phyloP scores from a whole-genome alignment of 2,113 vertebrate genomes.

The Periophthalmus modestus region DNA sequence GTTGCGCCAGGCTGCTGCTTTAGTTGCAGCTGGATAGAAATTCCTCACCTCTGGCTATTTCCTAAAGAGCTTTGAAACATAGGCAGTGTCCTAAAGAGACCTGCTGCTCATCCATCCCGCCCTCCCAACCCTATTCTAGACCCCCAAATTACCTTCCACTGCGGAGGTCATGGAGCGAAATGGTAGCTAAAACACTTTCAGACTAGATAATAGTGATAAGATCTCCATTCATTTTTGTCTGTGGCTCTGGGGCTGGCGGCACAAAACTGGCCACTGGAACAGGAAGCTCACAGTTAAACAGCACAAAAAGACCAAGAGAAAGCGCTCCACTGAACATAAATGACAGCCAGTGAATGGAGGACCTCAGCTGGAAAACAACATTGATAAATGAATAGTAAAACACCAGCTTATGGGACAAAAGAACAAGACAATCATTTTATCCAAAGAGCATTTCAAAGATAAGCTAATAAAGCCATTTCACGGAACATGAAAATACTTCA shows the following conservation, averaged over 20 bases:
- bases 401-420: background rate
- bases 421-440: background rate
- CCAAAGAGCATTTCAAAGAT: background rate
- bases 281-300: slow-evolving; percentile 7
- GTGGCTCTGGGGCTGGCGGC: slow-evolving; percentile 15
- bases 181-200: slow-evolving; percentile 42
- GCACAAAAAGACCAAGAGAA: background rate
- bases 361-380: background rate
- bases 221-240: slow-evolving; percentile 37
- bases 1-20: slow-evolving; percentile 30
- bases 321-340: background rate
- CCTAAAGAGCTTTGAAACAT: slow-evolving; percentile 53
- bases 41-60: slow-evolving; percentile 60
- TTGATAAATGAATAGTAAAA: background rate
- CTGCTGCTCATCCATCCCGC: slow-evolving; percentile 28
- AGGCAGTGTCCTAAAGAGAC: slow-evolving; percentile 50
- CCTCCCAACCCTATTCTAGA: slow-evolving; percentile 36
- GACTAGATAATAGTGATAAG: slow-evolving; percentile 42
- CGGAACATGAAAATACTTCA: background rate
- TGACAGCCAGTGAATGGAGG: background rate
- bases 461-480: background rate
- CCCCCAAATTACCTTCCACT: slow-evolving; percentile 46
- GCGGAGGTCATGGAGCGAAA: slow-evolving; percentile 35
- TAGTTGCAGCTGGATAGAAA: slow-evolving; percentile 54
- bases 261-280: slow-evolving; percentile 5